Conservation (phyloP, 2,797 vertebrate species). For the Sarcophilus harrisii region DNA sequence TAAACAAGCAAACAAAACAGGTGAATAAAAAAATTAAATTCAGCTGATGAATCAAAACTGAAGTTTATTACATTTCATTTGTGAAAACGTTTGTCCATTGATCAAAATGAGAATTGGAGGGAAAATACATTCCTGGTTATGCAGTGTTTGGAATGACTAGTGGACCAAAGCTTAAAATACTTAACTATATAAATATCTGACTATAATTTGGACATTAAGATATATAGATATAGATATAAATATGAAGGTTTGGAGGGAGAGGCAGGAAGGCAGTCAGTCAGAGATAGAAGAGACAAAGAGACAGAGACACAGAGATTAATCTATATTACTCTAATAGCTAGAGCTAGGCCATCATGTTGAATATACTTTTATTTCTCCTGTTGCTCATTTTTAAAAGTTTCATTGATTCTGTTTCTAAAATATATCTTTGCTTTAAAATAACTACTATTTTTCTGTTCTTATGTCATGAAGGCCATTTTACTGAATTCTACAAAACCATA, state of each 20-base stretch:
- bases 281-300: not conserved
- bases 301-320: not conserved
- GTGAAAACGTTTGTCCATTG: not conserved
- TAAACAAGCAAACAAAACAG: not conserved
- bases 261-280: not conserved
- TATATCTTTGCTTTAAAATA: conserved; percentile 30
- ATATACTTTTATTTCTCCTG: not conserved
- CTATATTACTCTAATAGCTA: not conserved
- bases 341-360: not conserved
- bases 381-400: not conserved
- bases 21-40: not conserved
- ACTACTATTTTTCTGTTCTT: conserved; percentile 17
- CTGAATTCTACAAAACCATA: conserved; percentile 52
- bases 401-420: conserved; percentile 29
- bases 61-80: not conserved
- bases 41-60: not conserved
- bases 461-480: conserved; percentile 26
- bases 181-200: not conserved
- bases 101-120: not conserved
- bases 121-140: not conserved
- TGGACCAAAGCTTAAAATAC: not conserved
- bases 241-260: too few species aligned
- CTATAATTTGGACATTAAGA: not conserved
- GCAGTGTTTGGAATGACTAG: not conserved
- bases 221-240: too few species aligned